These are phyloP conservation scores for Trematomus bernacchii DNA, from an alignment of 2,797 vertebrate genomes.

Conservation along the genomic window DNA sequence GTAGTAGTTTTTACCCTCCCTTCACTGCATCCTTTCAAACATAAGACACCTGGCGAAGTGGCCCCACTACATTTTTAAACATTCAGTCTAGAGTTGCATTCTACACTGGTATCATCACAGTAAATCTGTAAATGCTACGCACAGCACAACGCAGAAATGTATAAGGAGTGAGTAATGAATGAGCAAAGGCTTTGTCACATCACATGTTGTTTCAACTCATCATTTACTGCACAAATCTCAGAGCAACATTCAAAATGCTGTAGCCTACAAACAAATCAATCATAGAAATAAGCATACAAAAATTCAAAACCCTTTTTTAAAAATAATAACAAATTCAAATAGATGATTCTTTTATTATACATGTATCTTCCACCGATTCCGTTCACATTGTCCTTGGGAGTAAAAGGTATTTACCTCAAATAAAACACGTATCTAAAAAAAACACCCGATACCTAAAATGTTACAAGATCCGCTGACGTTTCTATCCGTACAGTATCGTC, in stretches of 20 bases:
- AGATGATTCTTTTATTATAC: background rate
- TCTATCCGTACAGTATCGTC: constrained; percentile 48
- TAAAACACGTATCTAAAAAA: constrained; percentile 43
- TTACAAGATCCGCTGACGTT: constrained; percentile 66
- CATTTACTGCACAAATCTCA: constrained; percentile 47
- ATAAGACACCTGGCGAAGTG: background rate
- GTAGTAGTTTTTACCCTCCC: background rate
- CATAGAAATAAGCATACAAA: constrained; percentile 44
- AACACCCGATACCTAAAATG: constrained; percentile 61
- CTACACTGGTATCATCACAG: background rate
- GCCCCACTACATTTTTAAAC: constrained; percentile 21
- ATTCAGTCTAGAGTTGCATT: background rate
- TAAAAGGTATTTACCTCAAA: constrained; percentile 38
- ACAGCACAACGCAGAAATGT: background rate
- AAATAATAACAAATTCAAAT: constrained; percentile 12
- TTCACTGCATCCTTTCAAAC: background rate
- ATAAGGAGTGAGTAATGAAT: background rate
- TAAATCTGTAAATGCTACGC: background rate
- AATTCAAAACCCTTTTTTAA: constrained; percentile 12
- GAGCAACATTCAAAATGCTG: constrained; percentile 47
- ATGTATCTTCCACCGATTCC: constrained; percentile 39
- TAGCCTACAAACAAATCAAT: constrained; percentile 46
- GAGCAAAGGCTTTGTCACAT: background rate
- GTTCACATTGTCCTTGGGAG: constrained; percentile 70
- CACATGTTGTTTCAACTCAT: constrained; percentile 25